Base-by-base conservation (phyloP, 2,113 vertebrate species). In the Lepus europaeus region DNA sequence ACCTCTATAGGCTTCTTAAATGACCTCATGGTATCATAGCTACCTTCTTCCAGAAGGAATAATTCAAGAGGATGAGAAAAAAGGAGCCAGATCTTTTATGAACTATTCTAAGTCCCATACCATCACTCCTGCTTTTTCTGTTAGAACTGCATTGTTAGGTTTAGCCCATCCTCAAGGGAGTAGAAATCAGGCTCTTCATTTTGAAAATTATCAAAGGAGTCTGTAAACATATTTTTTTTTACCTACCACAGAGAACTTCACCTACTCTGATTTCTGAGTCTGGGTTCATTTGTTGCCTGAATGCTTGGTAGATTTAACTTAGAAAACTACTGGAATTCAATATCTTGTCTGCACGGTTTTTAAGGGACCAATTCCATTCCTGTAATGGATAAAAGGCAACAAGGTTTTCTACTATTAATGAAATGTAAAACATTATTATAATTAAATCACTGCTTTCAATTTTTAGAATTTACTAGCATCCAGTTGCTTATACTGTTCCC, bases 181-280 rank as follows among this genome's bases (percentile, higher is more conserved):
- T 19, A 23, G 16, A 8, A 68, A 81, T 29, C 25, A n/a, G 84
- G 66, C 29, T 63, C 51, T 12, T 45, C 19, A 1, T 89, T 51
- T 33, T 77, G 31, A 87, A 82, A 13, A 23, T 1, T 77, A 84
- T 69, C 36, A 49, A 19, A 84, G 63, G 29, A 78, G 49, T 53
- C 45, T 84, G 68, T 61, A 74, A 66, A 84, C 16, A 66, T 73
- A 84, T 79, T 84, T 83, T 72, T 49, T 45, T 45, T 45, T 45
- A 92, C 78, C 25, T n/a, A 85, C 20, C 19, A 59, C 8, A 51
- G 31, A 69, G 5, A 79, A 79, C 29, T 84, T 22, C 33, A 25
- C 89, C 19, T 92, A 72, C 85, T 73, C 56, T 73, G 79, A 85
- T 45, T 89, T 92, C 22, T 66, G 31, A 79, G 23, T 87, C 14